A percentile compares a stretch with the other conserved stretches of the same genome.
These are phyloP conservation scores for Axinella damicornis DNA, from an alignment of 37 sponge, comb jelly and placozoan species.

Conservation along the genomic window DNA sequence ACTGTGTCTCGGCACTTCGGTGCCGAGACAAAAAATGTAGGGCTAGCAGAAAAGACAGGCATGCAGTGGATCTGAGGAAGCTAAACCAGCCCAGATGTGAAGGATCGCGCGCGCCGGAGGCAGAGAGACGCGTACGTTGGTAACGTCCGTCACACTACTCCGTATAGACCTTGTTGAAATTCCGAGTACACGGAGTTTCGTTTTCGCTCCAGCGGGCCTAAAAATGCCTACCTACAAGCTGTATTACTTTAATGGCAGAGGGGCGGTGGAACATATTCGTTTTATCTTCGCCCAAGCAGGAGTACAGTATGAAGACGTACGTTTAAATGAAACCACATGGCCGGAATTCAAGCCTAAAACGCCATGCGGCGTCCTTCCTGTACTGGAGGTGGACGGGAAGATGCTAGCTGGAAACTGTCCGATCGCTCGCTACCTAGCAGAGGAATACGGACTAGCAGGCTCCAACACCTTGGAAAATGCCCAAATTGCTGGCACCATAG, in stretches of 20 bases:
- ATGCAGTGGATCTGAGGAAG: too few species aligned
- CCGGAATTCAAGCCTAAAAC: slow-evolving; percentile 45
- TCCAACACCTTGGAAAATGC: slow-evolving; percentile 47
- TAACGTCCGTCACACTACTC: too few species aligned
- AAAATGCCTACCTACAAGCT: slow-evolving; percentile 69
- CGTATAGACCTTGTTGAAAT: too few species aligned
- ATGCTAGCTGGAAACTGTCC: slow-evolving; percentile 42
- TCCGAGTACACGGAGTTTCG: too few species aligned
- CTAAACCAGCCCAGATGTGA: too few species aligned
- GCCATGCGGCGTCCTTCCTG: slow-evolving; percentile 62
- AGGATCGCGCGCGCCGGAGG: too few species aligned
- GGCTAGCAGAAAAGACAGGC: too few species aligned
- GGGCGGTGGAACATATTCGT: slow-evolving; percentile 45
- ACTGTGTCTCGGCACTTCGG: too few species aligned
- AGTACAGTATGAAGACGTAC: slow-evolving; percentile 52
- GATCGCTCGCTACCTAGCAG: slow-evolving; percentile 63
- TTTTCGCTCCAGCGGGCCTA: too few species aligned
- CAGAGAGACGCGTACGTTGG: too few species aligned
- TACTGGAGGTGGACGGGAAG: slow-evolving; percentile 75
- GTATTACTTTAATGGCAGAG: slow-evolving; percentile 42
- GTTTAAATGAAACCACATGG: slow-evolving; percentile 46
- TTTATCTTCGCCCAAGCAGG: slow-evolving; percentile 61
- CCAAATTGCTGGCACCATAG: slow-evolving; percentile 33
- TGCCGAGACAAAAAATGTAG: too few species aligned
- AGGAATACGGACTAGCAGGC: slow-evolving; percentile 62